These are phyloP conservation scores for Campoplex nolae DNA, from an alignment of 2,888 invertebrate species.

Conservation along the genomic window DNA sequence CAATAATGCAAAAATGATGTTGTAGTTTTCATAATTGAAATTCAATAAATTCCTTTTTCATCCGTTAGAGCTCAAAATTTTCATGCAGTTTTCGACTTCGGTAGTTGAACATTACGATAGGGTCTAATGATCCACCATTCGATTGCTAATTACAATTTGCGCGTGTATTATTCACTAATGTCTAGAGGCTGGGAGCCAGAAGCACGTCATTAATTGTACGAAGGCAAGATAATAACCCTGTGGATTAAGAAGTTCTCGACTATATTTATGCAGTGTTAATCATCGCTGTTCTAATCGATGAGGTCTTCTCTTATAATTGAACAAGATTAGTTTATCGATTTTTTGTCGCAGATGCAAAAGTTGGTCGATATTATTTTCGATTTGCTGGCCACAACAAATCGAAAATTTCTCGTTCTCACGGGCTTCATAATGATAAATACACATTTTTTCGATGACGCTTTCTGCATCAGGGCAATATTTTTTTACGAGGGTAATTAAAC, in stretches of 20 bases:
- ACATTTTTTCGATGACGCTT: neutral
- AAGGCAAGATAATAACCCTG: constrained; percentile 43
- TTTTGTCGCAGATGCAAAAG: neutral
- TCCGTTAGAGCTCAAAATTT: neutral
- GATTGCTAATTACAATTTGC: constrained; percentile 72
- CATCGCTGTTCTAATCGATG: constrained; percentile 11
- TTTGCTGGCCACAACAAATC: neutral
- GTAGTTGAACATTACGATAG: neutral
- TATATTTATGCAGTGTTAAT: neutral
- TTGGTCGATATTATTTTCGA: neutral
- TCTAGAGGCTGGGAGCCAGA: constrained; percentile 41
- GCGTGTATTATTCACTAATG: constrained; percentile 70
- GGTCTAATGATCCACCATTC: neutral
- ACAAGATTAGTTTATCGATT: constrained; percentile 16
- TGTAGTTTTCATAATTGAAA: too few species aligned
- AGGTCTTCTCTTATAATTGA: constrained; percentile 9
- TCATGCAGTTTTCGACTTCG: neutral
- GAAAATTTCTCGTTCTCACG: too few species aligned
- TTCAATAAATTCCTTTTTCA: neutral
- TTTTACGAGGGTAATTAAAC: neutral
- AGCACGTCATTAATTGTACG: constrained; percentile 46
- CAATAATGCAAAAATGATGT: too few species aligned
- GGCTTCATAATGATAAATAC: too few species aligned
- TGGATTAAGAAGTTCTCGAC: constrained; percentile 26
- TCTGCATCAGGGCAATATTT: neutral